Evolutionary conservation across 2,888 invertebrate genomes (phyloP).

Genomic region (Tinea trinotella): DNA sequence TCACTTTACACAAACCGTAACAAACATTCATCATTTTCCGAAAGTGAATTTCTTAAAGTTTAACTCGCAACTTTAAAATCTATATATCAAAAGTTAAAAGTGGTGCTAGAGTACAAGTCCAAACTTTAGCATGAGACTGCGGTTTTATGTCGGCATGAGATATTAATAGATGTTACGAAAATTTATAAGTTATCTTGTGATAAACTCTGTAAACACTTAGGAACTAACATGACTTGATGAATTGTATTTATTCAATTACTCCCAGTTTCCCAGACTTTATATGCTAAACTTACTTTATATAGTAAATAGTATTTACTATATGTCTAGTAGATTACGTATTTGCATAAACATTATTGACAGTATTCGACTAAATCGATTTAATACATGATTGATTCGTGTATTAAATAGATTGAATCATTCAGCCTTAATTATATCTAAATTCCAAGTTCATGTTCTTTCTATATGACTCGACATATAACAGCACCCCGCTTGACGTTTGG

Average conservation of each 20-base stretch:
- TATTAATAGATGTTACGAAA: constrained; percentile 35
- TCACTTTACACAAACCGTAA: not conserved
- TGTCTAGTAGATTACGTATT: no score
- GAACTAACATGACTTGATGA: constrained; percentile 6
- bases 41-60: constrained; percentile 7
- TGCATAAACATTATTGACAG: no score
- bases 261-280: no score
- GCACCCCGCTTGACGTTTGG: no score
- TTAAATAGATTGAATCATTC: no score
- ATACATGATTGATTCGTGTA: no score
- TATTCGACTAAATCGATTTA: no score
- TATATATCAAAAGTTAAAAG: constrained; percentile 18
- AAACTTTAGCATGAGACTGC: constrained; percentile 2
- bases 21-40: constrained; percentile 6
- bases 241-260: constrained; percentile 5
- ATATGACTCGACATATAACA: no score
- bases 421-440: no score
- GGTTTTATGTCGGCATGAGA: constrained; percentile 25
- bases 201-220: constrained; percentile 10
- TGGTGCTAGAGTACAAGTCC: constrained; percentile 11
- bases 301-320: no score
- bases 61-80: constrained; percentile 10
- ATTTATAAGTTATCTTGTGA: constrained; percentile 15
- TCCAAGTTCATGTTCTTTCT: no score
- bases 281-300: no score